A percentile compares a stretch with the other conserved stretches of the same genome.
Conservation (phyloP, 2,888 invertebrate genomes). For the Xanthia icteritia region DNA sequence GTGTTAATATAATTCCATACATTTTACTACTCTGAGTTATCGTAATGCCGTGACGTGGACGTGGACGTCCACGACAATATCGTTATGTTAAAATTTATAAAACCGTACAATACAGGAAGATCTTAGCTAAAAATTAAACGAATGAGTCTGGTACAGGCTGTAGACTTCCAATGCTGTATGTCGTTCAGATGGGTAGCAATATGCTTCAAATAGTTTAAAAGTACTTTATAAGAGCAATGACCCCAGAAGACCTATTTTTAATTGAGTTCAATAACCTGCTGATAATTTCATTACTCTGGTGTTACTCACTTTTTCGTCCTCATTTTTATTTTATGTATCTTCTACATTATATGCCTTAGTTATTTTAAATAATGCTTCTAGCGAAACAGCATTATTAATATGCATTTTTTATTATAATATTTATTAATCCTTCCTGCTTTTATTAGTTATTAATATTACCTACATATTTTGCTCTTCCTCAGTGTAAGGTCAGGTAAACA, state of each 20-base stretch:
- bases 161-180: neutral
- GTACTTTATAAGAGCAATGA: neutral
- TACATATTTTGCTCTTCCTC: neutral
- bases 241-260: conserved; percentile 2
- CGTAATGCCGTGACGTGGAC: too few relatives aligned
- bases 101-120: neutral
- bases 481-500: neutral
- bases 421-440: neutral
- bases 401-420: neutral
- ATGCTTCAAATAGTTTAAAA: neutral
- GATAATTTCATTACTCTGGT: conserved; percentile 10
- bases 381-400: neutral
- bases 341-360: too few relatives aligned
- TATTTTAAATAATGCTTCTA: neutral
- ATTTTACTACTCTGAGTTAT: too few relatives aligned
- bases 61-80: too few relatives aligned
- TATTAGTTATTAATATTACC: neutral
- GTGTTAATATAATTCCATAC: too few relatives aligned
- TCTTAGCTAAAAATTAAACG: neutral
- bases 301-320: neutral
- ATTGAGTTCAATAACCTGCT: conserved; percentile 16
- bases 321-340: neutral
- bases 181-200: neutral
- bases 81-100: too few relatives aligned
- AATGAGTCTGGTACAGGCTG: neutral